These are phyloP conservation scores for Tetrao urogallus DNA, from an alignment of 2,113 vertebrate genomes.

Conservation along the genomic window DNA sequence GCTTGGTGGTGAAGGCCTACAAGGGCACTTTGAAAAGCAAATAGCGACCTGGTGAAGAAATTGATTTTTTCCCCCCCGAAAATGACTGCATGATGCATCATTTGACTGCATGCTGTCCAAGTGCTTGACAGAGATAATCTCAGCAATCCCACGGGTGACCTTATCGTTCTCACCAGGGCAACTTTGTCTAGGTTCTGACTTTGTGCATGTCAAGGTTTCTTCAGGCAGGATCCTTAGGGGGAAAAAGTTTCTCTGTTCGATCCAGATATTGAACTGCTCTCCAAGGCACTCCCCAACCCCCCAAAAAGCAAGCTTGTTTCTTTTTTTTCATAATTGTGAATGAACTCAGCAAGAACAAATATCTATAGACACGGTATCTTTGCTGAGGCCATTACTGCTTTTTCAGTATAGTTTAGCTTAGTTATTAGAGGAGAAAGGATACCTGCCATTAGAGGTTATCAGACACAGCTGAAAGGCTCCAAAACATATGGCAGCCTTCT, in stretches of 20 bases:
- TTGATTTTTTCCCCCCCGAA: slow-evolving; percentile 88
- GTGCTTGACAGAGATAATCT: slow-evolving; percentile 97
- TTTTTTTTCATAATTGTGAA: slow-evolving; percentile 84
- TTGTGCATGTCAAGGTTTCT: slow-evolving; percentile 92
- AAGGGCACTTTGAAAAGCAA: slow-evolving; percentile 98
- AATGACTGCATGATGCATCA: slow-evolving; percentile 94
- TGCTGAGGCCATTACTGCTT: slow-evolving; percentile 60
- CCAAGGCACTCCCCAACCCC: slow-evolving; percentile 58
- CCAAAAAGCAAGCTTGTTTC: slow-evolving; percentile 73
- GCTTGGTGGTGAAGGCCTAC: slow-evolving; percentile 88
- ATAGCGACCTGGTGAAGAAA: slow-evolving; percentile 91
- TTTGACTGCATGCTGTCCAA: slow-evolving; percentile 94
- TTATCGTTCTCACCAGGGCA: slow-evolving; percentile 92
- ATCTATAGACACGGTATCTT: slow-evolving; percentile 60
- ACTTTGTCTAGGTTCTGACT: slow-evolving; percentile 86
- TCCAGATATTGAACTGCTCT: slow-evolving; percentile 86
- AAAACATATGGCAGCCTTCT: slow-evolving; percentile 10
- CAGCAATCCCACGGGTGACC: slow-evolving; percentile 91
- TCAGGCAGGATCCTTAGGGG: slow-evolving; percentile 85
- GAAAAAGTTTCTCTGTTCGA: slow-evolving; percentile 85
- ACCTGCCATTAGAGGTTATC: slow-evolving; percentile 57
- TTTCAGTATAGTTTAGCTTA: slow-evolving; percentile 25
- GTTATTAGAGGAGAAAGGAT: slow-evolving; percentile 60
- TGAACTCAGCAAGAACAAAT: slow-evolving; percentile 72
- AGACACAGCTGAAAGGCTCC: slow-evolving; percentile 38